Evolutionary conservation across 1,140 invertebrate genomes (phyloP).

Genomic region (Gryon sp.): DNA sequence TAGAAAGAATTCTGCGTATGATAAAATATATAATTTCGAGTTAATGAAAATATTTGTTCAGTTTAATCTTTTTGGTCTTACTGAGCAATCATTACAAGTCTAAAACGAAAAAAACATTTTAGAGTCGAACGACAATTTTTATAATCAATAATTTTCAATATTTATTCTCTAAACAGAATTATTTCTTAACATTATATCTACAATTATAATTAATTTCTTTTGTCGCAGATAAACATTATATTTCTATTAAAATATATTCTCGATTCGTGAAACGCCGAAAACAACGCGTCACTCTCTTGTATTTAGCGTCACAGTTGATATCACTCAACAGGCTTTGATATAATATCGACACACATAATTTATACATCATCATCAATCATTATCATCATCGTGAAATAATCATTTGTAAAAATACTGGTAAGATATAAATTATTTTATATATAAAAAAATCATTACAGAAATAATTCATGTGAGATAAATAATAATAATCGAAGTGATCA

Average conservation of each 20-base stretch:
- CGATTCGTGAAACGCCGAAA: not conserved
- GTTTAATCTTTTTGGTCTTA: not conserved
- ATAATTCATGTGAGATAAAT: too few relatives aligned
- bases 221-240: not conserved
- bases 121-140: not conserved
- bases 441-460: not conserved
- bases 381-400: not conserved
- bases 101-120: slow-evolving; percentile 8
- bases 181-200: slow-evolving; percentile 54
- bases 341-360: slow-evolving; percentile 8
- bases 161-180: slow-evolving; percentile 41
- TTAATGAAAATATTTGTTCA: not conserved
- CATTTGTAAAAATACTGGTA: not conserved
- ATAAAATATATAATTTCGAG: slow-evolving; percentile 6
- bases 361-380: slow-evolving; percentile 16
- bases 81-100: not conserved
- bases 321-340: not conserved
- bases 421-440: too few relatives aligned
- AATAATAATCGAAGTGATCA: too few relatives aligned
- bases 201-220: slow-evolving; percentile 21
- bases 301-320: slow-evolving; percentile 6
- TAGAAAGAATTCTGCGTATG: slow-evolving; percentile 44
- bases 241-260: slow-evolving; percentile 20
- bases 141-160: not conserved
- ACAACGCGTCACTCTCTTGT: not conserved